A percentile compares a stretch with the other conserved stretches of the same genome.
Evolutionary conservation across 2,113 vertebrate genomes (phyloP).

Genomic region (Plecturocebus donacophilus): DNA sequence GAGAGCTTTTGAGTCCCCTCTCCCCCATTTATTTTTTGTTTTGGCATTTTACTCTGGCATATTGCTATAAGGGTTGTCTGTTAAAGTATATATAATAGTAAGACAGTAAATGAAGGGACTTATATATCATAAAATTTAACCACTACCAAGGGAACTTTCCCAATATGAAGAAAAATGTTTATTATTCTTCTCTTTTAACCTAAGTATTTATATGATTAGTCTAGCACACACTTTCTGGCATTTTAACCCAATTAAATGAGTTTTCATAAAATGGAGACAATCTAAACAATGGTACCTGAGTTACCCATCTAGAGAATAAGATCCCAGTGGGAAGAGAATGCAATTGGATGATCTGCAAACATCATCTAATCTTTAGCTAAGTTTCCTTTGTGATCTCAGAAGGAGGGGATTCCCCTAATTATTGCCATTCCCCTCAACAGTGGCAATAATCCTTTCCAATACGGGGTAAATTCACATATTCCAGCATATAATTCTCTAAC

Average conservation of each 20-base stretch:
- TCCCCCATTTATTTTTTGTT: neutral
- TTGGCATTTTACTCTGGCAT: neutral
- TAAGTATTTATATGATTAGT: constrained; percentile 11
- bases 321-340: neutral
- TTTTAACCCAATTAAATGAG: neutral
- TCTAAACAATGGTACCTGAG: neutral
- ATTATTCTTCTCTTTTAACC: constrained; percentile 12
- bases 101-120: constrained; percentile 45
- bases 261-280: neutral
- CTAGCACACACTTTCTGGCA: neutral
- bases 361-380: constrained; percentile 24
- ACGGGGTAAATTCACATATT: neutral
- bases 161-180: constrained; percentile 47
- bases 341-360: neutral
- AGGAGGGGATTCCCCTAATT: neutral
- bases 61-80: neutral
- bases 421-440: neutral
- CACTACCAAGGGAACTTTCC: constrained; percentile 3
- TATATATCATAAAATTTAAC: constrained; percentile 30
- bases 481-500: neutral
- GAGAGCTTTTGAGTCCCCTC: neutral
- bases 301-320: neutral
- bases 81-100: neutral
- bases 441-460: neutral
- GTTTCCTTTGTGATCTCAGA: constrained; percentile 6